Evolutionary conservation across 1,140 invertebrate genomes (phyloP).

Genomic region (Rhysida immarginata): DNA sequence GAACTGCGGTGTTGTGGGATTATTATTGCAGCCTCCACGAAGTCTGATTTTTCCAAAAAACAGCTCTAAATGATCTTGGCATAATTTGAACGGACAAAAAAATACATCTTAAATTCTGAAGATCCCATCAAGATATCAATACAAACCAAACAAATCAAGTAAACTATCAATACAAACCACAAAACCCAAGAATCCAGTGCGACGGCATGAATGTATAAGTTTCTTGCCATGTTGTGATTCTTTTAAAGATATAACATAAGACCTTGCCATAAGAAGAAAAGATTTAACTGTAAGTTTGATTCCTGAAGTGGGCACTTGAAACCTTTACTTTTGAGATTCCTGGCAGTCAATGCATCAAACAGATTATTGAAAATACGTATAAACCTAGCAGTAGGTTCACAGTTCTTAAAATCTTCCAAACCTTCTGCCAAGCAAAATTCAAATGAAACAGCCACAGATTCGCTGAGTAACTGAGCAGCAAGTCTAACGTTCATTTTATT

Average conservation of each 20-base stretch:
- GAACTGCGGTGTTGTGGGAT: background rate
- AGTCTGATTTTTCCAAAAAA: background rate
- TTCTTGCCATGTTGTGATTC: background rate
- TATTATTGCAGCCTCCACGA: background rate
- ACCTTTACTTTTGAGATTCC: background rate
- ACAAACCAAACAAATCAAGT: background rate
- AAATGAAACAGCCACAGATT: background rate
- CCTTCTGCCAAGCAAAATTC: background rate
- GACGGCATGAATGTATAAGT: background rate
- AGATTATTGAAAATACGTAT: background rate
- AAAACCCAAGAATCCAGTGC: background rate
- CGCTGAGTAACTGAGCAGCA: background rate
- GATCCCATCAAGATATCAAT: too few relatives aligned
- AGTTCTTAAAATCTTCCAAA: background rate
- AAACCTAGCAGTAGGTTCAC: background rate
- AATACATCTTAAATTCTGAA: too few relatives aligned
- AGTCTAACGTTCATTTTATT: constrained; percentile 25
- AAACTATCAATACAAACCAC: background rate
- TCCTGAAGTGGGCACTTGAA: background rate
- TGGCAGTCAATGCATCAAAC: background rate
- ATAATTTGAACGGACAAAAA: background rate
- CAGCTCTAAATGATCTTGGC: constrained; percentile 5
- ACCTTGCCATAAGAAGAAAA: background rate
- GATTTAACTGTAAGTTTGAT: background rate
- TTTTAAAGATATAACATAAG: background rate